phyloP scores from a whole-genome alignment of 2,888 invertebrate genomes.

The Hololepta plana region DNA sequence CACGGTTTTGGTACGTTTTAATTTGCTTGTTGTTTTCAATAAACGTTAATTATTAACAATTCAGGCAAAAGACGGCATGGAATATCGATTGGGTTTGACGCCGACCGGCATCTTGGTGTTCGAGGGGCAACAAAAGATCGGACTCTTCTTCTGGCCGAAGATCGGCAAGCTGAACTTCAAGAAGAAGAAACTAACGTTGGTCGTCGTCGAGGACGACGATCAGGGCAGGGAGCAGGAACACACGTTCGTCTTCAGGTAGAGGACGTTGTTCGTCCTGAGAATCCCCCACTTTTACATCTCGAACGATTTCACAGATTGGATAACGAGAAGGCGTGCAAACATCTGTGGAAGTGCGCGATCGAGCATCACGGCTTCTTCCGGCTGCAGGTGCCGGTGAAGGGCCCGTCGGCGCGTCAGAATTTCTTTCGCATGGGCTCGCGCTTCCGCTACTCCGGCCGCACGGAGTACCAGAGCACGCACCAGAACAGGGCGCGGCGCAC shows the following conservation, averaged over 20 bases:
- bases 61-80: slow-evolving; percentile 86
- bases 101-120: slow-evolving; percentile 97
- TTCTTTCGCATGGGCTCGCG: slow-evolving; percentile 98
- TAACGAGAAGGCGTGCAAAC: slow-evolving; percentile 97
- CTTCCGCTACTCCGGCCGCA: slow-evolving; percentile 75
- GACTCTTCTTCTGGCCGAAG: slow-evolving; percentile 98
- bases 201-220: slow-evolving; percentile 98
- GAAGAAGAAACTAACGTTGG: slow-evolving; percentile 89
- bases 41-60: slow-evolving; percentile 10
- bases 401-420: slow-evolving; percentile 77
- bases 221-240: slow-evolving; percentile 94
- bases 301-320: slow-evolving; percentile 37
- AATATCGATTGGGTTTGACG: slow-evolving; percentile 90
- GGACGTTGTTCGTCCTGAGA: too few relatives aligned
- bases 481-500: slow-evolving; percentile 78
- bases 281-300: neutral
- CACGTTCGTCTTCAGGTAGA: slow-evolving; percentile 83
- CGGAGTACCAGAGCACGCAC: slow-evolving; percentile 94
- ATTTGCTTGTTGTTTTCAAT: too few relatives aligned
- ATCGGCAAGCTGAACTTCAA: slow-evolving; percentile 96
- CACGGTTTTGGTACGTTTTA: slow-evolving; percentile 53
- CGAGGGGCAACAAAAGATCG: slow-evolving; percentile 92
- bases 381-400: slow-evolving; percentile 73
- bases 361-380: slow-evolving; percentile 99
- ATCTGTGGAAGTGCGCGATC: slow-evolving; percentile 99